Evolutionary conservation across 2,888 invertebrate species (phyloP), one percentile per base, ranked within the genome.

Genomic region (Drosophila falleni): DNA sequence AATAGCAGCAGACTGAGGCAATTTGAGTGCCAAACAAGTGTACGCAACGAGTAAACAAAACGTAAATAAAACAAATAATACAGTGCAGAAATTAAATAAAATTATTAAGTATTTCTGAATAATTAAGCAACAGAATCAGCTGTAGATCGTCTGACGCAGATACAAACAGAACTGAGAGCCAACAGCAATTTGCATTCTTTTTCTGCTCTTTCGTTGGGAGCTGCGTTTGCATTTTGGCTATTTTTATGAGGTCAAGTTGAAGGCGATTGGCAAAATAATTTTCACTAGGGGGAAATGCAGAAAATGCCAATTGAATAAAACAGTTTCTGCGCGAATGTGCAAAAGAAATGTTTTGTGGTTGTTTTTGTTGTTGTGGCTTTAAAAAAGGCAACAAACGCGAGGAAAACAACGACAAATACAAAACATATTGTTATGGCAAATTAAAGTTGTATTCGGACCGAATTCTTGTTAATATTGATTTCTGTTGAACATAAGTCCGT

Each of bases 231-330:
- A 19, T 41, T 39, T 58, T 31, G 33, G 60, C 80, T 79, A 76
- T 88, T 80, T 87, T 76, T 76, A 71, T 78, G 85, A 80, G 89
- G 86, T 87, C 91, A 89, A 89, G 89, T 91, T 89, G 87, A 91
- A 89, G 88, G 83, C 71, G 56, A 59, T 68, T 74, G 62, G 39
- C 49, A 44, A 64, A 63, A 67, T 64, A 42, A 72, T 49, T 68
- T 58, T 62, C 42, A 41, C 15, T 54, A 47, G 13, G 47, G 42
- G 31, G 35, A 55, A 73, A 42, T 64, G 51, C 35, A 15, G 39
- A 58, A 75, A 75, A 53, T 60, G 70, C 41, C 66, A 72, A 81
- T 59, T 62, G 46, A 37, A 59, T 29, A 84, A 74, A 84, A 75
- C 88, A 87, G 89, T 87, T 85, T 80, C 56, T 41, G 68, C 58